These are phyloP conservation scores for Rhingia rostrata DNA, from an alignment of 2,888 invertebrate genomes.

Conservation along the genomic window DNA sequence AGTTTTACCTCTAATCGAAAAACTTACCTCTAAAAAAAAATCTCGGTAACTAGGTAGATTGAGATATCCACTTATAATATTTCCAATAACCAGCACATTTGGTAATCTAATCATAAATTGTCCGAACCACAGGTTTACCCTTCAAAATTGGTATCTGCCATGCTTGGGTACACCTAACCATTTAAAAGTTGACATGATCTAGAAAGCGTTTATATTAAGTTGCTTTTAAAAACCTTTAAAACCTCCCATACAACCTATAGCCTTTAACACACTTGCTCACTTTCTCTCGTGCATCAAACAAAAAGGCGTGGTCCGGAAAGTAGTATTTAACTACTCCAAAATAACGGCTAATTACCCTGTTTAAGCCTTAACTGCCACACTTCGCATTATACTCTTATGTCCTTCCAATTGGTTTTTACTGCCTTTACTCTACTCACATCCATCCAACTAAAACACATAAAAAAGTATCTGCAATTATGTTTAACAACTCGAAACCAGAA, in stretches of 20 bases:
- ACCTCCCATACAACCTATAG: not conserved
- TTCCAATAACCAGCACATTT: too few relatives aligned
- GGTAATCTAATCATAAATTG: too few relatives aligned
- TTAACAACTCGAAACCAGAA: constrained; percentile 47
- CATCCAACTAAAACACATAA: constrained; percentile 33
- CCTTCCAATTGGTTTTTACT: constrained; percentile 4
- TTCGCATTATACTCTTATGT: constrained; percentile 18
- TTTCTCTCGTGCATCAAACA: constrained; percentile 28
- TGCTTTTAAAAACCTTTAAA: constrained; percentile 1
- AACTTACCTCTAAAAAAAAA: too few relatives aligned
- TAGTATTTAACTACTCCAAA: constrained; percentile 43
- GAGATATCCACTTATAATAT: too few relatives aligned
- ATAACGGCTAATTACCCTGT: constrained; percentile 52
- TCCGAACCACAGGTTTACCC: too few relatives aligned
- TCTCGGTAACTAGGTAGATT: too few relatives aligned
- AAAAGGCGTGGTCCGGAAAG: constrained; percentile 43
- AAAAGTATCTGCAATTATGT: constrained; percentile 51
- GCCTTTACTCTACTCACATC: not conserved
- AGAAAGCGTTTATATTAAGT: too few relatives aligned
- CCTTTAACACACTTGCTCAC: constrained; percentile 7
- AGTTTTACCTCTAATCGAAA: too few relatives aligned
- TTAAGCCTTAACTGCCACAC: constrained; percentile 24
- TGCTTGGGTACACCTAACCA: too few relatives aligned
- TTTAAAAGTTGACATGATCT: too few relatives aligned
- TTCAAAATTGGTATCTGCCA: too few relatives aligned